Evolutionary conservation across 2,888 invertebrate genomes (phyloP), one percentile per base, ranked within the genome.

Genomic region (Phania funesta): DNA sequence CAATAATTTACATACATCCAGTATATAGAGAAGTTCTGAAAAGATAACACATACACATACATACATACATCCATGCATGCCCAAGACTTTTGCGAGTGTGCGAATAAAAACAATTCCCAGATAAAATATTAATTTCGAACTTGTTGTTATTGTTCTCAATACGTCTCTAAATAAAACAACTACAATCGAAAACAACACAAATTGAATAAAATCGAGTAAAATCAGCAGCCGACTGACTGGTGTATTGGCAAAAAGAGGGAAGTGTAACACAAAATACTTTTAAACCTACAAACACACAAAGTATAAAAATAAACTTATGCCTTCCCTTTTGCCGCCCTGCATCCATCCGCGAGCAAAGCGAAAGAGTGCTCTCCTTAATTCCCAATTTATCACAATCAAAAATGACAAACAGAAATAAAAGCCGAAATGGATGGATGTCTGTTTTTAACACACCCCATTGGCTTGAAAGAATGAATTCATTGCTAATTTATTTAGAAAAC

Each of bases 1-100:
- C 67, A 70, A 83, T 75, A 79, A 86, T 82, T 86, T 84, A 80
- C 82, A 83, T 77, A 81, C 85, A 82, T 5, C 7, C 16, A 16
- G 85, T 75, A 56, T 65, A 62, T 35, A 20, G 80, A 73, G 78
- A 70, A 20, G 22, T 60, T 38, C 29, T 56, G 16, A 46, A 46
- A 70, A 41, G 5, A 18, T 52, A 38, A 38, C 8, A 16, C n/a
- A 38, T 38, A 38, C 38, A n/a, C 2, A 11, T 7, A 22, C 62
- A 56, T n/a, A n/a, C n/a, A n/a, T n/a, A n/a, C n/a, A n/a, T n/a
- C n/a, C 26, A 77, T 65, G 5, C 20, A 9, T 13, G 18, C 11
- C 29, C 46, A n/a, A 50, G 8, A n/a, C 9, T 38, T 38, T 77
- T 70, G n/a, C 4, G 5, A 48, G 38, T 75, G 11, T 56, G 24